Percentiles rank a stretch among this genome's conserved stretches.
Conservation (phyloP, 2,113 vertebrate species). For the Azemiops feae region DNA sequence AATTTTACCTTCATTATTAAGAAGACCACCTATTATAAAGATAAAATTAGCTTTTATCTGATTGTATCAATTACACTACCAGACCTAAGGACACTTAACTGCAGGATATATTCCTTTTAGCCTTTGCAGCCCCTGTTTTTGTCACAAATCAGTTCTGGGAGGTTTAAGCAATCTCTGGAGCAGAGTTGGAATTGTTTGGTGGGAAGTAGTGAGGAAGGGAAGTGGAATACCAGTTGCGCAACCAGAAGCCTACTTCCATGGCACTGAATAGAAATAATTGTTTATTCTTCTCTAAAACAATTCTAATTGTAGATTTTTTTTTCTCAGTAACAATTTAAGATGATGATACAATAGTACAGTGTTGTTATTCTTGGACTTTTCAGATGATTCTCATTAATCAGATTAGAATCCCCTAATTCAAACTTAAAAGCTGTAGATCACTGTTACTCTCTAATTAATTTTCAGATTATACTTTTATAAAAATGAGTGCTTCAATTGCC, state of each 20-base stretch:
- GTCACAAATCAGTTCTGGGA: background rate
- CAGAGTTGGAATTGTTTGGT: background rate
- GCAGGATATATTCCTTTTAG: background rate
- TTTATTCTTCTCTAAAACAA: background rate
- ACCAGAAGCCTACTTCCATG: background rate
- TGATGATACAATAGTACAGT: background rate
- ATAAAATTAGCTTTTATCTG: conserved; percentile 5
- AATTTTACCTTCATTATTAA: background rate
- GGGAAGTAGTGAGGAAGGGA: background rate
- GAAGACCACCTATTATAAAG: background rate
- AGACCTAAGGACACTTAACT: background rate
- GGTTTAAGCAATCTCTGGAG: background rate
- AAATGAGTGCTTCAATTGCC: accelerated
- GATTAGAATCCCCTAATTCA: background rate
- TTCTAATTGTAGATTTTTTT: background rate
- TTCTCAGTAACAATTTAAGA: background rate
- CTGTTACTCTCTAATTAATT: background rate
- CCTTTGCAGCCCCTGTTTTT: background rate
- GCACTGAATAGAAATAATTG: background rate
- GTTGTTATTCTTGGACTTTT: background rate
- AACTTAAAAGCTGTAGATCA: background rate
- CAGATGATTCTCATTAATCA: conserved; percentile 8
- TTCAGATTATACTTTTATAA: background rate
- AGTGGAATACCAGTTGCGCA: background rate
- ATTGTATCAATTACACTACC: background rate